Evolutionary conservation across 2,888 invertebrate genomes (phyloP).

Genomic region (Drosophila austrosaltans): DNA sequence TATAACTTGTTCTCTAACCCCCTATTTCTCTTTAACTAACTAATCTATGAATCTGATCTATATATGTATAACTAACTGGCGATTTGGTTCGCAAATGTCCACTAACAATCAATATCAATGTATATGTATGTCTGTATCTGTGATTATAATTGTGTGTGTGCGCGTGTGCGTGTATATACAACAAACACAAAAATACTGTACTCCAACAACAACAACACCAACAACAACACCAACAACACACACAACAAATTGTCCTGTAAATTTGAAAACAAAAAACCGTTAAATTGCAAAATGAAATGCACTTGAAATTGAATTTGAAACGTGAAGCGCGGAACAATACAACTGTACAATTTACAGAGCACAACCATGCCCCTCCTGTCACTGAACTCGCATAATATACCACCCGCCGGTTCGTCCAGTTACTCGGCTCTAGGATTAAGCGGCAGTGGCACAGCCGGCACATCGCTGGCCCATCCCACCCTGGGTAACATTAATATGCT

Average conservation of each 20-base stretch:
- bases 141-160: slow-evolving; percentile 25
- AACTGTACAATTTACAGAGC: slow-evolving; percentile 86
- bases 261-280: slow-evolving; percentile 40
- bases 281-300: slow-evolving; percentile 36
- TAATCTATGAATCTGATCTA: slow-evolving; percentile 23
- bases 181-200: slow-evolving; percentile 23
- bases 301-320: slow-evolving; percentile 42
- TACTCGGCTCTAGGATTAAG: slow-evolving; percentile 83
- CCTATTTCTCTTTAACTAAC: slow-evolving; percentile 1
- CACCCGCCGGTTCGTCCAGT: slow-evolving; percentile 82
- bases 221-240: slow-evolving; percentile 29
- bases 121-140: slow-evolving; percentile 57
- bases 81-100: slow-evolving; percentile 23
- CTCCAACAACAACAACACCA: slow-evolving; percentile 41
- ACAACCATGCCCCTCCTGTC: slow-evolving; percentile 87
- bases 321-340: slow-evolving; percentile 83
- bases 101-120: slow-evolving; percentile 40
- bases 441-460: slow-evolving; percentile 77
- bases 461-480: slow-evolving; percentile 82
- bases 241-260: slow-evolving; percentile 37
- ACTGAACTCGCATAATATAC: slow-evolving; percentile 84
- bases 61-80: slow-evolving; percentile 27
- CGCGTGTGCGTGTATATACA: slow-evolving; percentile 36
- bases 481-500: slow-evolving; percentile 80
- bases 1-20: slow-evolving; percentile 43